Evolutionary conservation across 2,888 invertebrate genomes (phyloP).

Genomic region (Octodonta nipae): DNA sequence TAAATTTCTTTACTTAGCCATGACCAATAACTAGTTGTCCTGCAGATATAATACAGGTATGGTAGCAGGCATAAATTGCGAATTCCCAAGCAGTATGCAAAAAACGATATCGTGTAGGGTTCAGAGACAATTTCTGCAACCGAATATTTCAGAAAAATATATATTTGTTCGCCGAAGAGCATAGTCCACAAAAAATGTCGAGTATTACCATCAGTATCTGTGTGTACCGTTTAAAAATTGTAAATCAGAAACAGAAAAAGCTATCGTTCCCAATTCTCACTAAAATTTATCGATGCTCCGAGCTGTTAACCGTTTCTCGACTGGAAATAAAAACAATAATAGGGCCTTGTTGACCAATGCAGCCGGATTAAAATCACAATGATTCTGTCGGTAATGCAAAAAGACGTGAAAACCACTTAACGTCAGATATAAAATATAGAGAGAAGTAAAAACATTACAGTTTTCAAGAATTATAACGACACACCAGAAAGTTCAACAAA

Average conservation of each 20-base stretch:
- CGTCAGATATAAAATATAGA: constrained; percentile 21
- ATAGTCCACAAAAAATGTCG: too few species aligned
- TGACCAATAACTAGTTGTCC: too few species aligned
- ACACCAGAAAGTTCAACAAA: constrained; percentile 4
- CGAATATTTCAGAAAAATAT: too few species aligned
- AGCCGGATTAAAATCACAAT: constrained; percentile 9
- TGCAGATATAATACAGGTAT: too few species aligned
- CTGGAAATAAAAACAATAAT: constrained; percentile 12
- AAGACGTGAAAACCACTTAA: constrained; percentile 19
- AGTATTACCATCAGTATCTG: too few species aligned
- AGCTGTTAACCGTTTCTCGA: constrained; percentile 9
- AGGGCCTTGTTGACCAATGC: constrained; percentile 8
- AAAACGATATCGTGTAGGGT: too few species aligned
- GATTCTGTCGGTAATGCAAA: constrained; percentile 15
- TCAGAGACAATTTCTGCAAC: too few species aligned
- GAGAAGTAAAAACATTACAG: constrained; percentile 17
- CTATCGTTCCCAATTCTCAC: constrained; percentile 8
- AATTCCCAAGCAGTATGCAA: too few species aligned
- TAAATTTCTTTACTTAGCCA: too few species aligned
- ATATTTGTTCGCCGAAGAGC: too few species aligned
- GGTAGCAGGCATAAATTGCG: too few species aligned
- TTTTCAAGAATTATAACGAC: constrained; percentile 15
- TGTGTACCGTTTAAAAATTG: constrained; percentile 10
- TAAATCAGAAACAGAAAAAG: constrained; percentile 10
- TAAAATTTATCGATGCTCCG: constrained; percentile 8